These are phyloP conservation scores for Bothrops jararaca DNA, from an alignment of 2,113 vertebrate species.

Conservation along the genomic window DNA sequence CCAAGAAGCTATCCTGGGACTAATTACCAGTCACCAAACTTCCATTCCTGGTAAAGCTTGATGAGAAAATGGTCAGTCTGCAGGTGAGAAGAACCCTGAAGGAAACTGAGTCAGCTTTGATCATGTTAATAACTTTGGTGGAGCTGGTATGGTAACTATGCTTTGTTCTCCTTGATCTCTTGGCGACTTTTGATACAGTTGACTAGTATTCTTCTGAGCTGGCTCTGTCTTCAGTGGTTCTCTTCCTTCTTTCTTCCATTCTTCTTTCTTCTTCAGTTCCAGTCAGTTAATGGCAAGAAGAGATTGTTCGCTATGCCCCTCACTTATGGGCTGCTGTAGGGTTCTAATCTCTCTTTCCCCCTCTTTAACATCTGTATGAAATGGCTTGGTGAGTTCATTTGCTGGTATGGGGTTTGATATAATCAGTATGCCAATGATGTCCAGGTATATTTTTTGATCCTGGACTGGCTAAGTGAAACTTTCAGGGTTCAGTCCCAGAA, in stretches of 20 bases:
- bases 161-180: neutral
- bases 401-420: neutral
- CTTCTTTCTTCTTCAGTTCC: neutral
- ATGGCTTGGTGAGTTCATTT: neutral
- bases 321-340: neutral
- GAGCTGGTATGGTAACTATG: neutral
- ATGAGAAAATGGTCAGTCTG: neutral
- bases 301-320: neutral
- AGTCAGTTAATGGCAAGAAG: neutral
- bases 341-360: neutral
- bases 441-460: neutral
- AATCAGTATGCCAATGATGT: neutral
- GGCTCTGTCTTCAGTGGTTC: neutral
- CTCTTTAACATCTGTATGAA: neutral
- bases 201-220: neutral
- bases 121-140: neutral
- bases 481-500: neutral
- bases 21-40: neutral
- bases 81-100: neutral
- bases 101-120: neutral
- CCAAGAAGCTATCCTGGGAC: neutral
- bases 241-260: neutral
- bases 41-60: neutral
- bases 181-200: neutral
- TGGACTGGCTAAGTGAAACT: neutral